Base-by-base conservation (phyloP, 2,797 vertebrate species). In the Erethizon dorsatum region DNA sequence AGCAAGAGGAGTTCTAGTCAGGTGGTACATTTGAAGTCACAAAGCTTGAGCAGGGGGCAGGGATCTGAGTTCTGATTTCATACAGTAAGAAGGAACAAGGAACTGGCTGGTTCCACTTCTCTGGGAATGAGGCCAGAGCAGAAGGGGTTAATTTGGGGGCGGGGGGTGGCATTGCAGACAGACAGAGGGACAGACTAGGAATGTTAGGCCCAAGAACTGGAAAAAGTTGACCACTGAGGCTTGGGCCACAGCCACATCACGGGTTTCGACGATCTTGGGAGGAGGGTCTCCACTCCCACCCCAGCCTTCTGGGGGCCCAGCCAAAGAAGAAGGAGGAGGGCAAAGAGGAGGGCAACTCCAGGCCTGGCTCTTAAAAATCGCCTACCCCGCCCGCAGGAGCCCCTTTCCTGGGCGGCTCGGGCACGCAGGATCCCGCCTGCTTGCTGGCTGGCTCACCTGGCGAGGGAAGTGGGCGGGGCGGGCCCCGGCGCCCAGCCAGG, bases 171-270 rank as follows among this genome's bases (percentile, higher is more conserved):
- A 5, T 1, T 28, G 83, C 90, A 86, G 83, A 90, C 89, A 63
- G 80, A 95, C 69, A 20, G 33, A 56, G 69, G 69, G 63, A 78
- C 85, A 73, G 77, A 45, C 52, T 50, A 75, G 94, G 93, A 97
- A 86, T 50, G 65, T 83, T 50, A 97, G 95, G 52, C 92, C 17
- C 33, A 94, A 90, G 90, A 92, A 78, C 92, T 97, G 97, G 97
- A 97, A 98, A 98, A 97, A 95, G 85, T 94, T 95, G 95, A 94
- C 97, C 88, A 89, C 83, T 11, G 83, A 95, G 83, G 95, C 87
- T 96, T 88, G 96, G 92, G 93, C 52, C 45, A 80, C 83, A 89
- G 97, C 97, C 98, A 98, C 97, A 89, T 97, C 90, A 95, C 6
- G 83, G 93, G 79, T 79, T 96, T 93, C 86, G 59, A 75, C 4